Conservation (phyloP, 2,888 invertebrate genomes). For the Pyrrhia umbra region DNA sequence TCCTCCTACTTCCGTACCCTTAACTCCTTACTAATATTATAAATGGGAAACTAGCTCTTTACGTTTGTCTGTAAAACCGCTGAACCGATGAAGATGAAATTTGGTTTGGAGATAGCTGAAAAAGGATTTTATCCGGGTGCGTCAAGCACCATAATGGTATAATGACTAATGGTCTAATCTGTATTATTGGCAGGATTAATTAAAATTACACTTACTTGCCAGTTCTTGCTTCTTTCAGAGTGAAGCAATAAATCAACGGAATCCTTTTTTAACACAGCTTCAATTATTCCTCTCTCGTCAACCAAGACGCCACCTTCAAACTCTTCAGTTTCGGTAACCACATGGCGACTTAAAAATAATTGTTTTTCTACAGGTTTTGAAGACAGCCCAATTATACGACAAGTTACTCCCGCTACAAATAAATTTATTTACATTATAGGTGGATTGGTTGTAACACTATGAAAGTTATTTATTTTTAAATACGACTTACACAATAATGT, state of each 20-base stretch:
- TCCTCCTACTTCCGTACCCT: too few relatives aligned
- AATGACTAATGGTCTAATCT: too few relatives aligned
- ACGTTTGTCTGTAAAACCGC: too few relatives aligned
- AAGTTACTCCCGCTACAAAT: constrained; percentile 49
- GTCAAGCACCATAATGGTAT: too few relatives aligned
- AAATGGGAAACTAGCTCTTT: too few relatives aligned
- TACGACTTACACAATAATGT: constrained; percentile 55
- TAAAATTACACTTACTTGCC: constrained; percentile 44
- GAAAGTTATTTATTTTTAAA: constrained; percentile 1
- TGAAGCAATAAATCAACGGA: constrained; percentile 73
- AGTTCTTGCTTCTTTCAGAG: constrained; percentile 63
- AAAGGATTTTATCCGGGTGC: too few relatives aligned
- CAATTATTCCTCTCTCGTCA: constrained; percentile 89
- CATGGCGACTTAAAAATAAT: constrained; percentile 81
- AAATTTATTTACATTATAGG: constrained; percentile 18
- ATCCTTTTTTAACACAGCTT: constrained; percentile 84
- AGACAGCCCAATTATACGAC: constrained; percentile 43
- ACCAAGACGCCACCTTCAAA: constrained; percentile 91
- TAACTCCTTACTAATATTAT: too few relatives aligned
- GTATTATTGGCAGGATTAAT: not conserved
- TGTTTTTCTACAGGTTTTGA: constrained; percentile 63
- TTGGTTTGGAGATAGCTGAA: too few relatives aligned
- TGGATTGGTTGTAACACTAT: not conserved
- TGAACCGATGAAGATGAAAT: too few relatives aligned
- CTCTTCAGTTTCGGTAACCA: constrained; percentile 88